A percentile compares a stretch with the other conserved stretches of the same genome.
Evolutionary conservation across 2,113 vertebrate genomes (phyloP).

Genomic region (Neotoma lepida): DNA sequence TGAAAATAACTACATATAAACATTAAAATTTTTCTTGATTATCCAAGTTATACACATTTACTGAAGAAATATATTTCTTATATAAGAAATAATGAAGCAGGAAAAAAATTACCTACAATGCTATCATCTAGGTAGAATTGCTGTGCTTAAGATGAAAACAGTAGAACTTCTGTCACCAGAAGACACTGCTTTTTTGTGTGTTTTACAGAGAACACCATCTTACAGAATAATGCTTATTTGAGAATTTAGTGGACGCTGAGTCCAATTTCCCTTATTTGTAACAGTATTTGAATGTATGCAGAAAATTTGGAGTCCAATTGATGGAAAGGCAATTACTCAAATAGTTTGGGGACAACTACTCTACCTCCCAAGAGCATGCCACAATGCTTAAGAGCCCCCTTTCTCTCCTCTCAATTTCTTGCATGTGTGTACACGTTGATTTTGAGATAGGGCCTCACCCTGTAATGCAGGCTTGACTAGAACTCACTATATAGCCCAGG

Average conservation of each 20-base stretch:
- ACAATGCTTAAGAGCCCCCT: not conserved
- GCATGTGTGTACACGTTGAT: not conserved
- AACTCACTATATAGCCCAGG: not conserved
- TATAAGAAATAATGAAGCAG: not conserved
- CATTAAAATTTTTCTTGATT: not conserved
- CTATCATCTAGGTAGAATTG: not conserved
- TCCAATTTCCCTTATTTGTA: not conserved
- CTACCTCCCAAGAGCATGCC: not conserved
- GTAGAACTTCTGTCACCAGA: not conserved
- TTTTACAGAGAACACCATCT: constrained; percentile 44
- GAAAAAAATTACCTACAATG: not conserved
- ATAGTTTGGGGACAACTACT: not conserved
- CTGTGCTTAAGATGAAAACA: no score
- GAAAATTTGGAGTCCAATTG: not conserved
- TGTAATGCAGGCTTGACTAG: not conserved
- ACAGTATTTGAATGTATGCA: not conserved
- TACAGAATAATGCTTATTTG: not conserved
- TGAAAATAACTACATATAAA: constrained; percentile 16
- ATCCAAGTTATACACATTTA: constrained; percentile 30
- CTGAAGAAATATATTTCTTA: not conserved
- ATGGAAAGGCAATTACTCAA: not conserved
- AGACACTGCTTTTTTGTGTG: not conserved
- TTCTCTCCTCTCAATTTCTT: not conserved
- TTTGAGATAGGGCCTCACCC: not conserved
- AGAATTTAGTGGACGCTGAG: not conserved